Base-by-base conservation (phyloP, 1,140 invertebrate species). In the Paralvinella palmiformis region DNA sequence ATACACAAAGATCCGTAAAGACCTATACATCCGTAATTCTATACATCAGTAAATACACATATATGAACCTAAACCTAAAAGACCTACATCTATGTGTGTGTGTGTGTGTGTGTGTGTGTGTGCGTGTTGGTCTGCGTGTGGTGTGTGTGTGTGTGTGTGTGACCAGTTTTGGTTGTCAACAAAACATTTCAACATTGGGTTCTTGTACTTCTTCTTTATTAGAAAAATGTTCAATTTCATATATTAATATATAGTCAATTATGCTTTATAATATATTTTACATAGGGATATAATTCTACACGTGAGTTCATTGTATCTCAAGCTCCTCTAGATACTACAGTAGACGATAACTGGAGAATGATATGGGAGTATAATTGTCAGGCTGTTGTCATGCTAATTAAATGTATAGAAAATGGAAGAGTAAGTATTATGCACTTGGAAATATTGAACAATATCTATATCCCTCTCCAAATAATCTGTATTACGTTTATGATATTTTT, bases 341-440 rank as follows among this genome's bases (percentile, higher is more conserved):
- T 85, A 63, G 77, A 79, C 52, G 85, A 90, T 67, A 94, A 94
- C 81, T 94, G 91, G 92, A 85, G 85, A 17, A 91, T 94, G 86
- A 82, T 93, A 29, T 87, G 88, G 83, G 89, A 94, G 72, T 87
- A 91, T 71, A 88, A 89, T 71, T 85, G 88, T 4, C 85, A 88
- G 75, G 85, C 90, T 63, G 85, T 93, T 53, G 87, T 91, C 2
- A 93, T 91, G 79, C 78, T 94, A 35, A 83, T 88, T 2, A 86
- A 72, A 36, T 75, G 76, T 69, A 69, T 77, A 27, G 79, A 98
- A 59, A 82, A 81, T 79, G 90, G 82, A 27, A 66, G 75, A 66
- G 79, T 81, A 72, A 65, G 68, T 59, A 15, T 52, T 5, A 1
- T n/a, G 24, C n/a, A 27, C 24, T 27, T n/a, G 31, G 4, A 50